Conservation (phyloP, 2,113 vertebrate species). For the Climacteris rufus region DNA sequence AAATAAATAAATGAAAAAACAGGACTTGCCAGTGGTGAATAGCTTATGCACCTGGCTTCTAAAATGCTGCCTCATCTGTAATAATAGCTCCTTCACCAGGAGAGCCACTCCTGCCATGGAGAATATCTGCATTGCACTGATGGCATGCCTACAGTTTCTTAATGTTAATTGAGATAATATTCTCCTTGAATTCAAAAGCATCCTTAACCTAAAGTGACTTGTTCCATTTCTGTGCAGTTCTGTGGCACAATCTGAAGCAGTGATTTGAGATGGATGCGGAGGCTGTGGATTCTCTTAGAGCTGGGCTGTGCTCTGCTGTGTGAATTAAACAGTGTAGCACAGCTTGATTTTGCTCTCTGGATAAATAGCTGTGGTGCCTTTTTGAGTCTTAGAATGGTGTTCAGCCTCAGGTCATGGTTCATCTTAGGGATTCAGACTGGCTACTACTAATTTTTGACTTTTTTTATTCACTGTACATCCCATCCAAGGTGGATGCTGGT, state of each 20-base stretch:
- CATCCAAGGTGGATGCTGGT: neutral
- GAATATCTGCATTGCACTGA: neutral
- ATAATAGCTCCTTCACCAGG: neutral
- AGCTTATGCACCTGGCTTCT: neutral
- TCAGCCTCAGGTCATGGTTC: fast-evolving
- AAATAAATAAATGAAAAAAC: neutral
- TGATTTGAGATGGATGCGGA: fast-evolving
- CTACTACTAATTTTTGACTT: neutral
- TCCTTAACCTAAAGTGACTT: neutral
- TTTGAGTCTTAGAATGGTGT: neutral
- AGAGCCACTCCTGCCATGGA: neutral
- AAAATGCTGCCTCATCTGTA: constrained; percentile 21
- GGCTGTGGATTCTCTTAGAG: neutral
- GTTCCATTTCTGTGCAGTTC: neutral
- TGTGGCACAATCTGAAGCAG: neutral
- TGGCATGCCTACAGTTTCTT: neutral
- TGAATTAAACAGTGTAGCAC: neutral
- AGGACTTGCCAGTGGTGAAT: neutral
- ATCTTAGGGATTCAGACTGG: neutral
- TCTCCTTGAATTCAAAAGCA: neutral
- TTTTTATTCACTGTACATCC: neutral
- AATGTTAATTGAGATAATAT: neutral
- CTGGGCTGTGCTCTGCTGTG: neutral
- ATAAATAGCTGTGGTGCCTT: neutral
- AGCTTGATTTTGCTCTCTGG: neutral